Percentiles rank a stretch among this genome's conserved stretches.
phyloP scores from a whole-genome alignment of 1,140 invertebrate genomes.

The Drosophila sulfurigaster region DNA sequence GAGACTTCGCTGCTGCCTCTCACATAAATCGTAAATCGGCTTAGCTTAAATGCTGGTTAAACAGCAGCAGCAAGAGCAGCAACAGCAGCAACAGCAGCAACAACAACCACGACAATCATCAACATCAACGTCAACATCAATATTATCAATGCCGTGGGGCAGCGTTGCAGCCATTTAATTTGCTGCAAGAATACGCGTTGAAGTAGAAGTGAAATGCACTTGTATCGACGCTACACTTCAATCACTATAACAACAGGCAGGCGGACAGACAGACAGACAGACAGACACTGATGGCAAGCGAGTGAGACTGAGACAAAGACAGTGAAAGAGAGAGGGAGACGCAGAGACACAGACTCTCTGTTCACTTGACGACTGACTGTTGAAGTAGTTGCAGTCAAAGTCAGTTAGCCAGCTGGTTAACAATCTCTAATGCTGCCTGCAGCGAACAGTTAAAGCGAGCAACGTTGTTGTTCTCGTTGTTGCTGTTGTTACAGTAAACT shows the following conservation, averaged over 20 bases:
- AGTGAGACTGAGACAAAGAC: no score
- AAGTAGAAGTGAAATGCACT: slow-evolving; percentile 76
- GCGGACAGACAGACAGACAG: not conserved
- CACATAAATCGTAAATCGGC: slow-evolving; percentile 70
- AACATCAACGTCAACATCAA: slow-evolving; percentile 24
- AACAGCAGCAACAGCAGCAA: slow-evolving; percentile 11
- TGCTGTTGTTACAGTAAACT: slow-evolving; percentile 47
- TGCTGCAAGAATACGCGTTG: slow-evolving; percentile 67
- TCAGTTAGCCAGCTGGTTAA: slow-evolving; percentile 49
- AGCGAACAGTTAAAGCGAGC: slow-evolving; percentile 22
- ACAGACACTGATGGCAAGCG: not conserved
- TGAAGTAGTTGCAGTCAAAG: slow-evolving; percentile 19
- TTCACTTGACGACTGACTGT: slow-evolving; percentile 31
- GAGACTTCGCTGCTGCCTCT: slow-evolving; percentile 33
- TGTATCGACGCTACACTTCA: slow-evolving; percentile 65
- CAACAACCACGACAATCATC: slow-evolving; percentile 19
- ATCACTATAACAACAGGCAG: slow-evolving; percentile 36
- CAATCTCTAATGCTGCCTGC: slow-evolving; percentile 57
- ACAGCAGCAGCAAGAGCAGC: slow-evolving; percentile 35
- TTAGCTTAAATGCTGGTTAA: slow-evolving; percentile 74
- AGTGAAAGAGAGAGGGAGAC: not conserved
- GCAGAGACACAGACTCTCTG: slow-evolving; percentile 20
- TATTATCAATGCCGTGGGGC: slow-evolving; percentile 36
- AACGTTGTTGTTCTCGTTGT: slow-evolving; percentile 27
- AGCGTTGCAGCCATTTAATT: slow-evolving; percentile 70